Conservation (phyloP, 2,888 invertebrate species). For the Syrphus vitripennis region DNA sequence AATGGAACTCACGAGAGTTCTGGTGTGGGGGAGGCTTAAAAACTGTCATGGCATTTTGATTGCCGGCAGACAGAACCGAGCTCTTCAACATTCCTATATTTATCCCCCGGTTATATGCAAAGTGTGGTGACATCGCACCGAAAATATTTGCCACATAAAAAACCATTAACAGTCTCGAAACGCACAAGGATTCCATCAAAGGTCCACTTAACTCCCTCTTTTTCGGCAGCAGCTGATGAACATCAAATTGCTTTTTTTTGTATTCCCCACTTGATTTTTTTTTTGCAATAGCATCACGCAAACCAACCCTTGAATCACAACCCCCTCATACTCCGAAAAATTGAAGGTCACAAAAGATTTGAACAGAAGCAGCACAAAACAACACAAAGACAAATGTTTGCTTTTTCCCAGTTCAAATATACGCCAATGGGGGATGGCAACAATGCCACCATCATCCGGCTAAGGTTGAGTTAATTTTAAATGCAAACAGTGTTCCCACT, state of each 20-base stretch:
- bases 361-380: slow-evolving; percentile 46
- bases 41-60: slow-evolving; percentile 19
- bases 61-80: slow-evolving; percentile 2
- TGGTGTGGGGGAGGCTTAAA: neutral
- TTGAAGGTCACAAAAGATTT: slow-evolving; percentile 65
- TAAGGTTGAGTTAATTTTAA: neutral
- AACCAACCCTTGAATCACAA: neutral
- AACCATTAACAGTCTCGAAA: slow-evolving; percentile 1
- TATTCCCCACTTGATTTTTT: slow-evolving; percentile 17
- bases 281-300: slow-evolving; percentile 32
- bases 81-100: slow-evolving; percentile 25
- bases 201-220: slow-evolving; percentile 24
- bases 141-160: neutral
- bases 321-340: slow-evolving; percentile 3
- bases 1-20: neutral
- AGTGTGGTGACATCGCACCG: neutral
- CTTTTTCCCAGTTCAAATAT: neutral
- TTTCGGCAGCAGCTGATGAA: neutral
- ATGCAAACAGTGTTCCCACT: neutral
- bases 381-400: slow-evolving; percentile 42
- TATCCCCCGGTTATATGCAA: neutral
- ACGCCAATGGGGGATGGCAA: slow-evolving; percentile 6
- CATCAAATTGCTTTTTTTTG: slow-evolving; percentile 18
- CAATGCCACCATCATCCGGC: slow-evolving; percentile 17
- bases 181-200: slow-evolving; percentile 37